Conservation (phyloP, 2,797 vertebrate genomes). For the Hirundo rustica region DNA sequence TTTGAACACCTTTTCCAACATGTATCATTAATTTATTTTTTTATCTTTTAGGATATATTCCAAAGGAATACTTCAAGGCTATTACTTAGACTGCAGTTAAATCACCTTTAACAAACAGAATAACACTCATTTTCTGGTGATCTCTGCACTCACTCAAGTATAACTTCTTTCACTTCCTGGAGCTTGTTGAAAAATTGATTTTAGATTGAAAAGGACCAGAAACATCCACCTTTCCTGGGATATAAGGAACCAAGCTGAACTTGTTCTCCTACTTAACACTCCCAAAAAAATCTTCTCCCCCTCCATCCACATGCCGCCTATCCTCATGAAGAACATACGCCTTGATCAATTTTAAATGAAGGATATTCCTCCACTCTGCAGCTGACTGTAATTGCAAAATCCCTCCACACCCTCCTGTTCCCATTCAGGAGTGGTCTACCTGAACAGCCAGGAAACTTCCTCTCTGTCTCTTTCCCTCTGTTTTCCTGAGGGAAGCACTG, state of each 20-base stretch:
- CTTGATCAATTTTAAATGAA: not conserved
- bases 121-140: not conserved
- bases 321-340: rapidly evolving
- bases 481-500: not conserved
- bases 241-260: not conserved
- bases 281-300: not conserved
- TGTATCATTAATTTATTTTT: not conserved
- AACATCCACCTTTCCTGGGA: not conserved
- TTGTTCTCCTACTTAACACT: not conserved
- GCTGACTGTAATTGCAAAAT: not conserved
- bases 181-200: not conserved
- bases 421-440: not conserved
- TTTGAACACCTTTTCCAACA: not conserved
- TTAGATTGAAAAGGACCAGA: not conserved
- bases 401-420: not conserved
- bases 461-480: not conserved
- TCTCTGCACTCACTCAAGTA: not conserved
- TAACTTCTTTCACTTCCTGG: not conserved
- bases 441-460: not conserved
- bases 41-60: not conserved
- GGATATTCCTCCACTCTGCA: not conserved
- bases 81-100: not conserved
- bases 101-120: not conserved
- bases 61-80: not conserved
- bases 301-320: not conserved